Conservation (phyloP, 2,113 vertebrate species). For the Hipposideros armiger region DNA sequence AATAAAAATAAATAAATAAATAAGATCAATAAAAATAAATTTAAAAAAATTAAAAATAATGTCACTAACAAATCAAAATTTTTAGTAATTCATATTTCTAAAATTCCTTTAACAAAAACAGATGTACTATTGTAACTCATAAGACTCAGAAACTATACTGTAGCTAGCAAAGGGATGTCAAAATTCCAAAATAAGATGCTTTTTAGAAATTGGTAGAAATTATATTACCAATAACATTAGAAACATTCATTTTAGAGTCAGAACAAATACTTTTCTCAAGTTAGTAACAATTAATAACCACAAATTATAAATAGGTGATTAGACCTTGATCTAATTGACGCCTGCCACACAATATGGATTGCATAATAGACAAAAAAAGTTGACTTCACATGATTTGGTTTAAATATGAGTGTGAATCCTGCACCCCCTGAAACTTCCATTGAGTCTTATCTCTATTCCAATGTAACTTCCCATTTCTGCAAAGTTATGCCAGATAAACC, state of each 20-base stretch:
- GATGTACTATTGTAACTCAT: not conserved
- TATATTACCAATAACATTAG: not conserved
- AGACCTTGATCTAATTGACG: not conserved
- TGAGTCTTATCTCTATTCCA: not conserved
- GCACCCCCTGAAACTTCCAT: not conserved
- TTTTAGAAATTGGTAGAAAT: slow-evolving; percentile 18
- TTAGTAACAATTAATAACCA: not conserved
- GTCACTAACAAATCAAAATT: slow-evolving; percentile 39
- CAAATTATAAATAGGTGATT: not conserved
- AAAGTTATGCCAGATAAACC: not conserved
- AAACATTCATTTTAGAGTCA: slow-evolving; percentile 26
- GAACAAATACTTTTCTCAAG: slow-evolving; percentile 34
- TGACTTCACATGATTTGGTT: not conserved
- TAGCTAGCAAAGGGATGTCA: not conserved
- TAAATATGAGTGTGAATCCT: not conserved
- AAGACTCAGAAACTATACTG: slow-evolving; percentile 4
- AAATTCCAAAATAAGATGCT: slow-evolving; percentile 21
- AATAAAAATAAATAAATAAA: too few species aligned
- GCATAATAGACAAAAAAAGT: not conserved
- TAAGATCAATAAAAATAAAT: too few species aligned
- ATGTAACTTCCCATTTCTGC: not conserved
- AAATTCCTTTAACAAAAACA: slow-evolving; percentile 40
- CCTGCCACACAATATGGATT: not conserved
- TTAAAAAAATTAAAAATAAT: not conserved
- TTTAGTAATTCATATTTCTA: slow-evolving; percentile 2